Evolutionary conservation across 2,888 invertebrate genomes (phyloP), one percentile per base, ranked within the genome.

Genomic region (Teleogryllus oceanicus): DNA sequence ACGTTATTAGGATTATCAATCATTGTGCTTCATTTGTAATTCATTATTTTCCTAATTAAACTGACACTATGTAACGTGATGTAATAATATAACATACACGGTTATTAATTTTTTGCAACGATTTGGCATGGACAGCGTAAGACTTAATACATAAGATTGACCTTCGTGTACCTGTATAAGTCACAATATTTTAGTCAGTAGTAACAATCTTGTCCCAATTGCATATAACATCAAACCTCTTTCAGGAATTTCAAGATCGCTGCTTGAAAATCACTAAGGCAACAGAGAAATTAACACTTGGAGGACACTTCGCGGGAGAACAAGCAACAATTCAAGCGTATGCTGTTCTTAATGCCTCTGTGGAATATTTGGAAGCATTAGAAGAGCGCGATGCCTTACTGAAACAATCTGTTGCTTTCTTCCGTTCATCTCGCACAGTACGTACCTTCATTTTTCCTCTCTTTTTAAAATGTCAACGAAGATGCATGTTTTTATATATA

Each of bases 201-300:
- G 37, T 37, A 37, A 8, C 8, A 37, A 37, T 5, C 0, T 37
- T 37, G 37, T 37, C 37, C 4, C 11, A 20, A 4, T 78, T 76
- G 20, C 21, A 20, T 16, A 76, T 76, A 20, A 20, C 20, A 18
- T n/a, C 62, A n/a, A 18, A 18, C 11, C 49, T 21, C 16, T 76
- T 78, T 11, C 84, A 91, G 88, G 90, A 92, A 81, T 88, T 94
- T 81, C 92, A 94, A 85, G 94, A 95, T 85, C 90, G 91, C 83
- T 92, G 93, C 11, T 87, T 95, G 78, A 93, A 92, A 86, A 92
- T 94, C 84, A 92, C 94, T 37, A 92, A 92, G 84, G 92, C 93
- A 74, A 94, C 94, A 20, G 94, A 95, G 86, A 92, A 92, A 84
- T 89, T 95, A 81, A 90, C 92, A 76, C 89, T 91, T 37, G 90